Conservation (phyloP, 2,888 invertebrate species). For the Athalia circularis region DNA sequence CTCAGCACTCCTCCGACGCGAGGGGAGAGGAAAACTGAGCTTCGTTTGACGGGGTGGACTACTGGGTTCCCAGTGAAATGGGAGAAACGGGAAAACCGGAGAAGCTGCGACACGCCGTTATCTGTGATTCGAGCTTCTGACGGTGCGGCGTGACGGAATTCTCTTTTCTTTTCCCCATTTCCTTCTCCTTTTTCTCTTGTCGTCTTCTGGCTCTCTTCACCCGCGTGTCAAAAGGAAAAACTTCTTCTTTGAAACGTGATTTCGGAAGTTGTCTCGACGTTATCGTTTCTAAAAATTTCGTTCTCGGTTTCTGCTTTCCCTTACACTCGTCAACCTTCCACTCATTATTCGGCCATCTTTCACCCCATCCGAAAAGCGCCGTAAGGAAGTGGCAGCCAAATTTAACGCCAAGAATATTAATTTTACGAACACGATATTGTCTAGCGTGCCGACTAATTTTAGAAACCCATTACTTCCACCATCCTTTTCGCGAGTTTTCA, state of each 20-base stretch:
- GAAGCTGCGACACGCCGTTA: conserved; percentile 24
- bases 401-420: conserved; percentile 26
- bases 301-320: not conserved
- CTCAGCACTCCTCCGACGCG: conserved; percentile 46
- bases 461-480: conserved; percentile 26
- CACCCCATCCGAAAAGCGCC: not conserved
- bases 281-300: not conserved
- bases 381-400: not conserved
- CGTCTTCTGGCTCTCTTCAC: not conserved
- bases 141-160: conserved; percentile 11
- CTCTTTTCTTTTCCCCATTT: not conserved
- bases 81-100: not conserved
- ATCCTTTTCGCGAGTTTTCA: conserved; percentile 18
- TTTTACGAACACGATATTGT: conserved; percentile 21
- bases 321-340: not conserved
- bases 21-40: conserved; percentile 30
- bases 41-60: conserved; percentile 28
- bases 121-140: conserved; percentile 34
- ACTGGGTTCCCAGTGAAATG: no score
- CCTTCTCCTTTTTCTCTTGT: not conserved
- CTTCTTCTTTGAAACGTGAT: conserved; percentile 6
- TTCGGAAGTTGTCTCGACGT: conserved; percentile 30
- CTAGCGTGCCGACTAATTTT: conserved; percentile 29
- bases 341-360: not conserved
- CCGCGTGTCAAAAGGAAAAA: no score